Conservation (phyloP, 2,888 invertebrate species). For the Apodemia duryi region DNA sequence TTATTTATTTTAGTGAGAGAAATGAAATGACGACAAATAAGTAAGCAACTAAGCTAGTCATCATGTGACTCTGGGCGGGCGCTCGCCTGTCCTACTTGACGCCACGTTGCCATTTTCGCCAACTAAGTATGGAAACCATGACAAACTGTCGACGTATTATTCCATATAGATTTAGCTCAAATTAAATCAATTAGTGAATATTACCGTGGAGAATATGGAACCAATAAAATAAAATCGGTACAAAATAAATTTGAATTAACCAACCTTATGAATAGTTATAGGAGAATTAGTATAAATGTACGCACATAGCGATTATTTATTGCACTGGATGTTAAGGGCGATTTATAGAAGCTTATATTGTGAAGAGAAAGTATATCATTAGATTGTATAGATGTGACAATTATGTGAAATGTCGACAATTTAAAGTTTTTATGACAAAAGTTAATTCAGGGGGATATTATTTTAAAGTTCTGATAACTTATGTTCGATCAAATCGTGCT, state of each 20-base stretch:
- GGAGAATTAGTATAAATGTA: constrained; percentile 53
- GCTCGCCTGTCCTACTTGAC: constrained; percentile 39
- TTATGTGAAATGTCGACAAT: not conserved
- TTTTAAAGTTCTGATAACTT: constrained; percentile 9
- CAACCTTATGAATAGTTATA: constrained; percentile 54
- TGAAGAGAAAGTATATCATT: constrained; percentile 1
- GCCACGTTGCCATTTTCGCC: constrained; percentile 67
- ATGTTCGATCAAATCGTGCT: constrained; percentile 25
- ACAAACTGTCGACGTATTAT: constrained; percentile 22
- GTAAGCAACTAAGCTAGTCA: constrained; percentile 76
- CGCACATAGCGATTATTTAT: constrained; percentile 52
- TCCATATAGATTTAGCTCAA: constrained; percentile 35
- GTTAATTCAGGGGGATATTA: constrained; percentile 14
- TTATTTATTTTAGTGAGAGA: constrained; percentile 76
- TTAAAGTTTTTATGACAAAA: not conserved
- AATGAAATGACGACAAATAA: constrained; percentile 56
- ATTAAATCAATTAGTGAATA: constrained; percentile 17
- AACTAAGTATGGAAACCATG: constrained; percentile 36
- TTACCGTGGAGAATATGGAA: constrained; percentile 19
- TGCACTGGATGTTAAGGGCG: constrained; percentile 31
- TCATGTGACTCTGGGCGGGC: constrained; percentile 46
- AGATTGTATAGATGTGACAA: not conserved
- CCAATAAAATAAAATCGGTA: constrained; percentile 57
- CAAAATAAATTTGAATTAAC: constrained; percentile 64
- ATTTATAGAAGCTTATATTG: constrained; percentile 17